Conservation (phyloP, 1,140 invertebrate genomes). For the Cherax quadricarinatus region DNA sequence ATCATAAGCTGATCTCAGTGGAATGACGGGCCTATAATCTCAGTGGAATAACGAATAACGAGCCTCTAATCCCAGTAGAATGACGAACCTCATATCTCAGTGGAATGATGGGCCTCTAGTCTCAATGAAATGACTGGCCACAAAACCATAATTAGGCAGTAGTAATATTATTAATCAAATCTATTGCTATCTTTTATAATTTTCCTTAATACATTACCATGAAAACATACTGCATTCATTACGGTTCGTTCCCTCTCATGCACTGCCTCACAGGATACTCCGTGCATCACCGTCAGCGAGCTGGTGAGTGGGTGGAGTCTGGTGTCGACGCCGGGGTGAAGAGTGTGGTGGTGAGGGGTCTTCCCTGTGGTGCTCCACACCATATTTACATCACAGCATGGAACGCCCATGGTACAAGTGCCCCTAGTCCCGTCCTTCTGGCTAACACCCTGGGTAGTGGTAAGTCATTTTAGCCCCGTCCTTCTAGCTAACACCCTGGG, state of each 20-base stretch:
- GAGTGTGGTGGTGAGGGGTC: constrained; percentile 47
- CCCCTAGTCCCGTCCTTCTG: constrained; percentile 60
- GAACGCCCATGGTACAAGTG: constrained; percentile 63
- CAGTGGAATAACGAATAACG: too few relatives aligned
- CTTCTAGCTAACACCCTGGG: not conserved
- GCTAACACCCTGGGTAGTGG: constrained; percentile 52
- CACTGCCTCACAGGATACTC: constrained; percentile 51
- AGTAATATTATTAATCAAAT: too few relatives aligned
- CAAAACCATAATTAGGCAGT: too few relatives aligned
- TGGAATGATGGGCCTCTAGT: too few relatives aligned
- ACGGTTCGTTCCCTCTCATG: too few relatives aligned
- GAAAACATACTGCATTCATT: too few relatives aligned
- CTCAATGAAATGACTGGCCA: too few relatives aligned
- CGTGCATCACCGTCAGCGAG: constrained; percentile 58
- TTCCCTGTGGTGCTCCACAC: constrained; percentile 59
- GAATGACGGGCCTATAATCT: too few relatives aligned
- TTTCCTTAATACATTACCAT: too few relatives aligned
- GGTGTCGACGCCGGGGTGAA: constrained; percentile 29
- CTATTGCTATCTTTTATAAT: too few relatives aligned
- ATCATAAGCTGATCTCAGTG: not conserved
- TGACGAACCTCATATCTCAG: too few relatives aligned
- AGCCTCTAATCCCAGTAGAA: too few relatives aligned
- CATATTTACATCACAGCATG: constrained; percentile 63
- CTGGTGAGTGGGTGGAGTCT: constrained; percentile 62
- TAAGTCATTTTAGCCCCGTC: not conserved